Base-by-base conservation (phyloP, 2,888 invertebrate genomes). In the Drosophila suboccidentalis region DNA sequence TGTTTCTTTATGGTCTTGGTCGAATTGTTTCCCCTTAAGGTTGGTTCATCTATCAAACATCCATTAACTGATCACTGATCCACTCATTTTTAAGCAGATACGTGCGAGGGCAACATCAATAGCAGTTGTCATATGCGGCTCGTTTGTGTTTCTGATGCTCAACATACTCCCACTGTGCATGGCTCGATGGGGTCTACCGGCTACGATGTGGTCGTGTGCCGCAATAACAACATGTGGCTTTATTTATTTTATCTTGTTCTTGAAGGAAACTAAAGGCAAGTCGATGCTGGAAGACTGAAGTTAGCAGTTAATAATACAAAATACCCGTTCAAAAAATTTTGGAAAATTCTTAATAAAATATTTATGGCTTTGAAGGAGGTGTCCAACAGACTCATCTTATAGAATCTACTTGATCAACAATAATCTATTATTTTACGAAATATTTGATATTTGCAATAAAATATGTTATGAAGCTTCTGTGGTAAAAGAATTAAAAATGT, bases 1-100 rank as follows among this genome's bases (percentile, higher is more conserved):
- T 75, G 92, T 19, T 90, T 91, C 44, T 91, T 91, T 68, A 88
- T 92, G 1, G 65, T 91, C 1, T 64, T 92, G 10, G 88, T 91
- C 0, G 92, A 93, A 74, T 79, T 92, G n/a, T 85, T 92, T 46
- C 92, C 92, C 0, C 65, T 82, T 1, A 92, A 92, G 86, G 92
- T 92, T 29, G 34, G 57, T 26, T 2, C 13, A 11, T 2, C 13
- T 17, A 34, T 34, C 9, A 6, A 13, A 34, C 0, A 5, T 11
- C 1, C 11, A 43, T 19, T 39, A 6, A 3, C 17, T 44, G 3
- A 1, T 9, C 3, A 13, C 22, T n/a, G 4, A 3, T 22, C 2
- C 1, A 29, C 0, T n/a, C 6, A 11, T 1, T 8, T n/a, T 13
- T 50, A 13, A 1, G 8, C 65, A 92, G 92, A 90, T 92, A 51